A percentile compares a stretch with the other conserved stretches of the same genome.
phyloP scores from a whole-genome alignment of 2,888 invertebrate species.

The Diadegma fenestrale region DNA sequence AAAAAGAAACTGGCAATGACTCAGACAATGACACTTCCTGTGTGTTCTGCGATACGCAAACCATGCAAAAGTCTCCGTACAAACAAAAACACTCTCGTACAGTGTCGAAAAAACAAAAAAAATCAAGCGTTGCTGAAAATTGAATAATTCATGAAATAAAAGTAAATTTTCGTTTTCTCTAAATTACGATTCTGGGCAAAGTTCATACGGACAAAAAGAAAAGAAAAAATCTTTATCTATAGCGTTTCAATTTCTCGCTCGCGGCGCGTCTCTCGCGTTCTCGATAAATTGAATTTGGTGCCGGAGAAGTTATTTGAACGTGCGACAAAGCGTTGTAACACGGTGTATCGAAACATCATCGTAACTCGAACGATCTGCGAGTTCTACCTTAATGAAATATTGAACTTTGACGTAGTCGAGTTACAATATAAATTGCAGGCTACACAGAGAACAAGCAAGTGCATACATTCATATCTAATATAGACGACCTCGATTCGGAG shows the following conservation, averaged over 20 bases:
- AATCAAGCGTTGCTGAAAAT: too few relatives aligned
- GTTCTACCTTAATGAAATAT: constrained; percentile 48
- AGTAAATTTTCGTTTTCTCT: too few relatives aligned
- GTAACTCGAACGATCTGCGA: constrained; percentile 29
- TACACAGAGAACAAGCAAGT: constrained; percentile 15
- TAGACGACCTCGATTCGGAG: constrained; percentile 18
- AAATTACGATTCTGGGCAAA: too few relatives aligned
- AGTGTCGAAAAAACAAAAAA: too few relatives aligned
- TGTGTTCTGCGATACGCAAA: too few relatives aligned
- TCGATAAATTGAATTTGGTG: neutral
- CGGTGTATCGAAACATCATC: constrained; percentile 5
- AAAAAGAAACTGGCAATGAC: constrained; percentile 26
- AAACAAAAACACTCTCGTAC: too few relatives aligned
- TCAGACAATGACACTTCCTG: neutral
- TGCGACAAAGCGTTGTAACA: constrained; percentile 18
- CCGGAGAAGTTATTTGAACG: constrained; percentile 1
- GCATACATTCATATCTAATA: constrained; percentile 19
- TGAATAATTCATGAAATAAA: too few relatives aligned
- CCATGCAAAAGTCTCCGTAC: too few relatives aligned
- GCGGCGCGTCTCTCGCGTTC: neutral
- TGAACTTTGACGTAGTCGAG: constrained; percentile 43
- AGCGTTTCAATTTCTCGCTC: neutral
- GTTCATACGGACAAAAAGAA: too few relatives aligned
- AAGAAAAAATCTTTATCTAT: too few relatives aligned
- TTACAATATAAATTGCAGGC: constrained; percentile 2